Evolutionary conservation across 2,797 vertebrate species (phyloP).

Genomic region (Sebastes nivosus): DNA sequence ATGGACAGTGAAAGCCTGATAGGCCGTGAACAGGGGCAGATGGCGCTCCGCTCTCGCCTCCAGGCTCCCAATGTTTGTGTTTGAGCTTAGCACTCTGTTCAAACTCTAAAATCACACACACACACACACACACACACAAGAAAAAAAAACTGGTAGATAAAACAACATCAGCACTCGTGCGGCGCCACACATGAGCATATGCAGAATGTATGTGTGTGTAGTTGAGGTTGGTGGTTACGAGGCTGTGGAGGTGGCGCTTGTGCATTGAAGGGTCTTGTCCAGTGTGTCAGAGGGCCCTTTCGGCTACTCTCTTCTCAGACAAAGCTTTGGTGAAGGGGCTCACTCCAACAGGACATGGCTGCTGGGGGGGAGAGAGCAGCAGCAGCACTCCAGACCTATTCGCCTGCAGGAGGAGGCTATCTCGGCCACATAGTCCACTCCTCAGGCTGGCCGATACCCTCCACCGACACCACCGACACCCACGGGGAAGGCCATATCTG

Average conservation of each 20-base stretch:
- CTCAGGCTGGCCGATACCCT: constrained; percentile 71
- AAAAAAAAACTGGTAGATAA: constrained; percentile 74
- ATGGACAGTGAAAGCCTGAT: constrained; percentile 74
- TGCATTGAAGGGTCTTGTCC: constrained; percentile 82
- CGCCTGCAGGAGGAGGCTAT: constrained; percentile 79
- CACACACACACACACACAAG: too few species aligned
- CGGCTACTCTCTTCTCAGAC: constrained; percentile 82
- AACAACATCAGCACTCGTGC: constrained; percentile 76
- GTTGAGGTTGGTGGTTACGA: constrained; percentile 47
- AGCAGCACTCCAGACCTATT: constrained; percentile 73
- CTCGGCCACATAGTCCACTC: constrained; percentile 74
- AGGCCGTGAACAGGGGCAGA: constrained; percentile 77
- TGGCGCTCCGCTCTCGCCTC: constrained; percentile 69
- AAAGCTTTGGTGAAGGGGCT: constrained; percentile 82
- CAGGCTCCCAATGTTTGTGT: constrained; percentile 78
- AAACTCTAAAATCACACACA: constrained; percentile 74
- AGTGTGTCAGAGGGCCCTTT: constrained; percentile 83
- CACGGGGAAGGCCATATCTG: constrained; percentile 71
- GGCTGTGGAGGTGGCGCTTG: constrained; percentile 71
- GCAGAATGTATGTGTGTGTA: constrained; percentile 52
- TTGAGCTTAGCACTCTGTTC: constrained; percentile 83
- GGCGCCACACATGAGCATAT: constrained; percentile 67
- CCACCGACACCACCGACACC: constrained; percentile 51
- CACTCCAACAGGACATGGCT: constrained; percentile 82
- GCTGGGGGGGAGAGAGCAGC: constrained; percentile 70